Base-by-base conservation (phyloP, 2,888 invertebrate genomes). In the Temnothorax ravouxi region DNA sequence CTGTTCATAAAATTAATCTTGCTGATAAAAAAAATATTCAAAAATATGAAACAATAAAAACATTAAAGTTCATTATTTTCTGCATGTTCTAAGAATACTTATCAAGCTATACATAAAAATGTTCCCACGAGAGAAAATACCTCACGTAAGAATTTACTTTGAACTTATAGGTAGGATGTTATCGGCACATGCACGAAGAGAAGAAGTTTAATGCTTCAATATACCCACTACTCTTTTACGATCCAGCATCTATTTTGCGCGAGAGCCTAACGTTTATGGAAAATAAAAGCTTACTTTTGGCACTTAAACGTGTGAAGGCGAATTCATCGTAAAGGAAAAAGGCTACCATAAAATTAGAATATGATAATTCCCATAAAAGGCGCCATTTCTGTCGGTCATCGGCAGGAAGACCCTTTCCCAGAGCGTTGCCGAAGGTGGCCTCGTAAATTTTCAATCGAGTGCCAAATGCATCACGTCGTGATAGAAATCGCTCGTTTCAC, bases 211-310 rank as follows among this genome's bases (percentile, higher is more conserved):
- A 85, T 81, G 80, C 74, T 62, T 62, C n/a, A 83, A 81, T 88
- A 80, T 90, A 87, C 85, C 84, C 69, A 85, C 86, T 86, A 62
- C 76, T 71, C 52, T 85, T 90, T 90, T 90, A 90, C 89, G 90
- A 90, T 86, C 83, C 69, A n/a, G 41, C 83, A 72, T 90, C 84
- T 81, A 87, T 83, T 86, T 76, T 61, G 67, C 67, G 47, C 72
- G 34, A 41, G 84, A 86, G 85, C 84, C 71, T 87, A 91, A 90
- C 90, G 89, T 92, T 92, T 91, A 90, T 91, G 91, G 90, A 92
- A 92, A 92, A 91, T 90, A 90, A 91, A 90, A 88, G 86, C 88
- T 91, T 85, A 89, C 87, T 88, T 90, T 86, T 84, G 83, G 84
- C 84, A 77, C 29, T 29, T 86, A 88, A 90, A 88, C 84, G 90